These are phyloP conservation scores for Ramazzottius varieornatus DNA, from an alignment of 2,888 invertebrate genomes.

Conservation along the genomic window DNA sequence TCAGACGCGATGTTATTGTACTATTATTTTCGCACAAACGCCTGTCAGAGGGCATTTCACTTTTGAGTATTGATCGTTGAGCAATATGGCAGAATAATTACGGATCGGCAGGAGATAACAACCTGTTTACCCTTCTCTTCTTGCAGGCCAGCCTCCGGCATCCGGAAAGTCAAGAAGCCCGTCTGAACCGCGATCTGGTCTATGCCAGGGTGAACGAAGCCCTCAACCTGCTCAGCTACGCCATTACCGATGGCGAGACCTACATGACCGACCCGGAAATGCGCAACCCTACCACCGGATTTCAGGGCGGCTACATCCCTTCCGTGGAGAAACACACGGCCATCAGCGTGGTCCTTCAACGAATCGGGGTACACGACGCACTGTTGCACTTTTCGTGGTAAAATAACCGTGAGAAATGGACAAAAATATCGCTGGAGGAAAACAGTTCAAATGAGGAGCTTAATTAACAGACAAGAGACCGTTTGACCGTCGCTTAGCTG, in stretches of 20 bases:
- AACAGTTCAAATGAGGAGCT: too few species aligned
- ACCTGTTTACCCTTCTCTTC: not conserved
- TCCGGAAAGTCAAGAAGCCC: slow-evolving; percentile 67
- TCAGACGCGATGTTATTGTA: not conserved
- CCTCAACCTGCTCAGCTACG: slow-evolving; percentile 35
- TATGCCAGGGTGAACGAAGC: not conserved
- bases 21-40: not conserved
- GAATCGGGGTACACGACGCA: not conserved
- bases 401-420: too few species aligned
- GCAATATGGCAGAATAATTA: too few species aligned
- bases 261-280: not conserved
- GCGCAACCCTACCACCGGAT: not conserved
- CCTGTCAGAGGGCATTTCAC: not conserved
- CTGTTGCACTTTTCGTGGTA: not conserved
- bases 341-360: not conserved
- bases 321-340: slow-evolving; percentile 3
- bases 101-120: too few species aligned
- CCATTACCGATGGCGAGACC: slow-evolving; percentile 4
- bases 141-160: slow-evolving; percentile 62
- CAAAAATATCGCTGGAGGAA: too few species aligned
- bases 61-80: not conserved
- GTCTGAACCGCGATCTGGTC: slow-evolving; percentile 89
- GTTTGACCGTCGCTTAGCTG: too few species aligned
- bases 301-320: slow-evolving; percentile 2
- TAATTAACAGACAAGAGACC: too few species aligned